A percentile compares a stretch with the other conserved stretches of the same genome.
Evolutionary conservation across 2,888 invertebrate species (phyloP).

Genomic region (Leptopterna dolabrata): DNA sequence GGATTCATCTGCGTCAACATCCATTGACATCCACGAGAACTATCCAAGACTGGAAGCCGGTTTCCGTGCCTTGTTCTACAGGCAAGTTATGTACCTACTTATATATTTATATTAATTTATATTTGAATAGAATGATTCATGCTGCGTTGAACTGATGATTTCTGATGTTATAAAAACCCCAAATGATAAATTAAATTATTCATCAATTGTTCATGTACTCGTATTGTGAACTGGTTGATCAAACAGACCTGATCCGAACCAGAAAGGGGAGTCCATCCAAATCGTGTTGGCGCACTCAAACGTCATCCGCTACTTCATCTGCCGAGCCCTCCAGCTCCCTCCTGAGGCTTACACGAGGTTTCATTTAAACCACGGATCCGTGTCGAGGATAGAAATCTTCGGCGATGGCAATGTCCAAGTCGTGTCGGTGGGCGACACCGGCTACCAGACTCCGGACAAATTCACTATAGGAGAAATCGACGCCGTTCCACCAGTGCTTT

Average conservation of each 20-base stretch:
- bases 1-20: not conserved
- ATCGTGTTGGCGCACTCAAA: not conserved
- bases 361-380: not conserved
- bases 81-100: not conserved
- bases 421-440: not conserved
- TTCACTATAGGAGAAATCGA: not conserved
- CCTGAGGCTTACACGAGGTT: not conserved
- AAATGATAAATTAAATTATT: too few species aligned
- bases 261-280: not conserved
- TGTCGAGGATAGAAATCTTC: not conserved
- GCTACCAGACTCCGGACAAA: not conserved
- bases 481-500: not conserved
- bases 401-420: not conserved
- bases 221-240: too few species aligned
- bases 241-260: not conserved
- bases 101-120: not conserved
- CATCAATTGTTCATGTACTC: too few species aligned
- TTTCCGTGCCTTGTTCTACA: not conserved
- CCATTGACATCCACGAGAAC: not conserved
- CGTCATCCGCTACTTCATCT: conserved; percentile 15
- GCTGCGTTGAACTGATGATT: not conserved
- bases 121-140: not conserved
- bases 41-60: not conserved
- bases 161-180: too few species aligned
- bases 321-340: not conserved